Evolutionary conservation across 2,888 invertebrate species (phyloP).

Genomic region (Sycophila texana): DNA sequence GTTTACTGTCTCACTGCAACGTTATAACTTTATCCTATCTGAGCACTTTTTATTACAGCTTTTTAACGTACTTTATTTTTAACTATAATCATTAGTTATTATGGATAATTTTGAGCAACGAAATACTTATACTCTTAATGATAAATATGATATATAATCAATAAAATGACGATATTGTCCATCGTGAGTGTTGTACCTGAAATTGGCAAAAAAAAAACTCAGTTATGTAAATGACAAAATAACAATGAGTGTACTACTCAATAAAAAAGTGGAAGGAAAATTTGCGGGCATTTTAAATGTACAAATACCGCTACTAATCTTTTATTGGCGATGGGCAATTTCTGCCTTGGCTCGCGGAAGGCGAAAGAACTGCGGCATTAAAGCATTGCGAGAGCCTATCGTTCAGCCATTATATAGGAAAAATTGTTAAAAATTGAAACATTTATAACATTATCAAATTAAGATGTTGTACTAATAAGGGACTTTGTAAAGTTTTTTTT

Average conservation of each 20-base stretch:
- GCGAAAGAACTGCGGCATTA: conserved; percentile 75
- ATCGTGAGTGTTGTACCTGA: conserved; percentile 38
- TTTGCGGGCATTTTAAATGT: too few species aligned
- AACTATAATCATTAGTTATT: conserved; percentile 30
- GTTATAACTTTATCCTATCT: conserved; percentile 28
- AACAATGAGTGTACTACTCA: too few species aligned
- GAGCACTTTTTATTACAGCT: conserved; percentile 37
- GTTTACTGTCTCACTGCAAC: conserved; percentile 21
- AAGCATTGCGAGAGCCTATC: too few species aligned
- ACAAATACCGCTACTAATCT: too few species aligned
- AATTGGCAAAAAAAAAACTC: conserved; percentile 2
- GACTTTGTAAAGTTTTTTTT: too few species aligned
- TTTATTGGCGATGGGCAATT: conserved; percentile 70
- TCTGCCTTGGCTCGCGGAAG: conserved; percentile 74
- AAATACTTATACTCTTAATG: too few species aligned
- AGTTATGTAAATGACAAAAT: too few species aligned
- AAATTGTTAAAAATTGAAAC: too few species aligned
- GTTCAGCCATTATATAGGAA: too few species aligned
- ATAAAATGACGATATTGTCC: conserved; percentile 39
- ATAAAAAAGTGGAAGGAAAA: neutral
- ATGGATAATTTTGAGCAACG: conserved; percentile 10
- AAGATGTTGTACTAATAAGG: too few species aligned
- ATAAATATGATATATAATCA: neutral
- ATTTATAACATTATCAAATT: too few species aligned
- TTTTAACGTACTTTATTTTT: conserved; percentile 32